Conservation (phyloP, 2,113 vertebrate genomes). For the Phaethon lepturus region DNA sequence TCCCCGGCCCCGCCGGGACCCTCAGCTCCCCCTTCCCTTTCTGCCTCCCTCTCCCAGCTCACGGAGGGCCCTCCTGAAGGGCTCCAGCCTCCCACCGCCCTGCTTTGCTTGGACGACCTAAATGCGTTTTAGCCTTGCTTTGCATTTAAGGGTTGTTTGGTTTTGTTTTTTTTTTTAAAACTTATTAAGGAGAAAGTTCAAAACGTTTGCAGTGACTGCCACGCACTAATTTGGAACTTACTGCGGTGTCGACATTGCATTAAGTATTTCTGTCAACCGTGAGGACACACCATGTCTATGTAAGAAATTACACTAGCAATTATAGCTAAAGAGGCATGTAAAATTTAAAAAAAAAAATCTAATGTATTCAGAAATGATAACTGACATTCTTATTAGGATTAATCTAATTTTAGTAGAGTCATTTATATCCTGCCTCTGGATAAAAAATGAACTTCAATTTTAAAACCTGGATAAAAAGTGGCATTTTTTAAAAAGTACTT, state of each 20-base stretch:
- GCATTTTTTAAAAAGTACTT: constrained; percentile 35
- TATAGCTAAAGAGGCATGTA: constrained; percentile 68
- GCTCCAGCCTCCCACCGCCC: not conserved
- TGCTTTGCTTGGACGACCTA: not conserved
- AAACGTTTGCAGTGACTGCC: not conserved
- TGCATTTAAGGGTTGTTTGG: not conserved
- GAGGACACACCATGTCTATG: constrained; percentile 61
- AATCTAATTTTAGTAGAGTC: constrained; percentile 72
- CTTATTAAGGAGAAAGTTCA: constrained; percentile 44
- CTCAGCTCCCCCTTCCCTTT: not conserved
- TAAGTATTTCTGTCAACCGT: constrained; percentile 64
- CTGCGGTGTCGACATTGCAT: not conserved
- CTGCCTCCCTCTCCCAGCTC: not conserved
- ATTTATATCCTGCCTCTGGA: constrained; percentile 68
- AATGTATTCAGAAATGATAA: constrained; percentile 66
- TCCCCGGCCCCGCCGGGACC: fast-evolving
- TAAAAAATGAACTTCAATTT: constrained; percentile 64
- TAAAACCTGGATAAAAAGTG: constrained; percentile 62
- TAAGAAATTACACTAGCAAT: constrained; percentile 68
- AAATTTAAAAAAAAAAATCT: constrained; percentile 17
- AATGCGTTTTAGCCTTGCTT: not conserved
- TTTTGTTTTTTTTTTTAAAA: not conserved
- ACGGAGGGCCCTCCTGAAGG: not conserved
- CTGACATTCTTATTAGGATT: constrained; percentile 71
- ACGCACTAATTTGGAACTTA: constrained; percentile 34